Percentiles rank a stretch among this genome's conserved stretches.
phyloP scores from a whole-genome alignment of 2,888 invertebrate genomes.

The Nymphalis c-album region DNA sequence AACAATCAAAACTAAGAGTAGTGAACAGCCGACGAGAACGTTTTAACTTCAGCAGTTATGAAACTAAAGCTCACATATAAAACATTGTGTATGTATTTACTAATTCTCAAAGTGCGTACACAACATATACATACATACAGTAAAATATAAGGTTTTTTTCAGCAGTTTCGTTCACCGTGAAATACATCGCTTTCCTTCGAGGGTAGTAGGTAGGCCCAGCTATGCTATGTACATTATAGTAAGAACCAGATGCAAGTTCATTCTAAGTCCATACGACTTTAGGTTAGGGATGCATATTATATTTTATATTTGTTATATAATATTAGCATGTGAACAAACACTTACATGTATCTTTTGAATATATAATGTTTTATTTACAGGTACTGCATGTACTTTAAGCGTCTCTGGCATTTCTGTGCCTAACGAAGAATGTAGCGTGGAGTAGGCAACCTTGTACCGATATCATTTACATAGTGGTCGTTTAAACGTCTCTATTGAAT shows the following conservation, averaged over 20 bases:
- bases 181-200: no score
- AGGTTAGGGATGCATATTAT: no score
- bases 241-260: no score
- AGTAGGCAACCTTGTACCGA: slow-evolving; percentile 31
- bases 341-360: background rate
- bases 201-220: no score
- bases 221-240: no score
- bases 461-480: slow-evolving; percentile 33
- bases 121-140: no score
- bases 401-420: slow-evolving; percentile 22
- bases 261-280: no score
- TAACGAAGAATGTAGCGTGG: slow-evolving; percentile 22
- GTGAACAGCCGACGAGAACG: slow-evolving; percentile 19
- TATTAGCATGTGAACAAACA: background rate
- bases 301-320: background rate
- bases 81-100: no score
- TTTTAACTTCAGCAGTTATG: background rate
- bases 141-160: no score
- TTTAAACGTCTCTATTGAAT: slow-evolving; percentile 25
- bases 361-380: slow-evolving; percentile 10
- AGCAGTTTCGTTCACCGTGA: no score
- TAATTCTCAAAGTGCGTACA: no score
- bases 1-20: slow-evolving; percentile 45
- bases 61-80: no score
- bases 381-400: slow-evolving; percentile 9